Evolutionary conservation across 2,113 vertebrate genomes (phyloP), one percentile per base, ranked within the genome.

Genomic region (Megaceryle maxima): DNA sequence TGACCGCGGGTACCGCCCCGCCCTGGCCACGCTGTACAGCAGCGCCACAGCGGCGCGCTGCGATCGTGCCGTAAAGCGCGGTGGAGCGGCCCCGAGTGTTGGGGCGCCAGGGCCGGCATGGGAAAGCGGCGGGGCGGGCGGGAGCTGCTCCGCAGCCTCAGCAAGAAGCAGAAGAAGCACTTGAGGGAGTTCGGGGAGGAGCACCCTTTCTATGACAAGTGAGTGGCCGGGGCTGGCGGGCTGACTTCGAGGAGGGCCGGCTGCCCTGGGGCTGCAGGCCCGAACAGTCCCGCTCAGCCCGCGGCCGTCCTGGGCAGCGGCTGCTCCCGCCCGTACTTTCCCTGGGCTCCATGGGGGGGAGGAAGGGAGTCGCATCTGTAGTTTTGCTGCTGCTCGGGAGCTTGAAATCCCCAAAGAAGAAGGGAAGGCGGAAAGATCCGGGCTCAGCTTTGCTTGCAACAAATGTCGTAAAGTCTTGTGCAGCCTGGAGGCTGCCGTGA

Each of bases 181-280:
- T 95, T 99, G 11, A 98, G 98, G 87, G 99, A 99, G 26, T 99
- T 99, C 84, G 99, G 99, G 95, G 99, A 99, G 97, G 97, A 99
- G 90, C 99, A 99, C 77, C 99, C 99, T 0, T 99, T 99, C 77
- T 96, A 98, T 25, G 99, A 99, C 75, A 90, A 92, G 99, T 99
- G 95, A 96, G 98, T 77, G 35, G 35, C 15, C 6, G 67, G 35
- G 43, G 29, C 2, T 12, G 63, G n/a, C 5, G 39, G 46, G 22
- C 21, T 37, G 53, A 18, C 26, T 46, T 18, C 35, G 10, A 33
- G 20, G n/a, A 4, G 41, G 35, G 3, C 20, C 21, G 21, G 37
- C 55, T 44, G 44, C 25, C 35, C 14, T 14, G 11, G 14, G 46
- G 73, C 37, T 51, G 3, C 48, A 3, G 68, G 60, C 63, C 46